Percentiles rank a stretch among this genome's conserved stretches.
Evolutionary conservation across 2,113 vertebrate genomes (phyloP).

Genomic region (Amazona vittata): DNA sequence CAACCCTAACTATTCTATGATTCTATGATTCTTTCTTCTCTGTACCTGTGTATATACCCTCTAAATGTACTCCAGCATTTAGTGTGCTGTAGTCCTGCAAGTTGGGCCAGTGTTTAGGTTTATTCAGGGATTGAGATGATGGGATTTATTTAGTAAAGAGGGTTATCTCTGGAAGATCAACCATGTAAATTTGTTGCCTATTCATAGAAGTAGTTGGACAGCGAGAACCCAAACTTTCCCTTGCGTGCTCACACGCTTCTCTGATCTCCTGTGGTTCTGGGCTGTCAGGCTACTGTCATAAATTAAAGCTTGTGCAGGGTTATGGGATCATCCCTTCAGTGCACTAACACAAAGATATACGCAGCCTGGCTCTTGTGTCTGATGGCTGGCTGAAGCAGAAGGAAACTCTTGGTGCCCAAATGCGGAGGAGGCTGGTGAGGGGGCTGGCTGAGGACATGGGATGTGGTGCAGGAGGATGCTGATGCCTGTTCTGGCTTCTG

Average conservation of each 20-base stretch:
- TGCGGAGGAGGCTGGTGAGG: background rate
- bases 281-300: background rate
- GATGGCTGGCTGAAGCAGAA: background rate
- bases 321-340: background rate
- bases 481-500: background rate
- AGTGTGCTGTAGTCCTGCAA: background rate
- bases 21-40: background rate
- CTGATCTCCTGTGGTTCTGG: background rate
- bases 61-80: background rate
- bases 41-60: accelerated
- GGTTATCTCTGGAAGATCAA: background rate
- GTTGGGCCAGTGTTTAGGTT: background rate
- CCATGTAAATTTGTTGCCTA: background rate
- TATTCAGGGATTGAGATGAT: background rate
- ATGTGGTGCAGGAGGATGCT: background rate
- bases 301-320: background rate
- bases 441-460: background rate
- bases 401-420: background rate
- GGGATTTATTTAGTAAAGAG: background rate
- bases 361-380: background rate
- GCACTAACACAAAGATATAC: accelerated
- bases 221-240: background rate
- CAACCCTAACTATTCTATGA: too few relatives aligned
- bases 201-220: background rate
- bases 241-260: background rate